Conservation (phyloP, 2,888 invertebrate species). For the Coecobrya sp. region DNA sequence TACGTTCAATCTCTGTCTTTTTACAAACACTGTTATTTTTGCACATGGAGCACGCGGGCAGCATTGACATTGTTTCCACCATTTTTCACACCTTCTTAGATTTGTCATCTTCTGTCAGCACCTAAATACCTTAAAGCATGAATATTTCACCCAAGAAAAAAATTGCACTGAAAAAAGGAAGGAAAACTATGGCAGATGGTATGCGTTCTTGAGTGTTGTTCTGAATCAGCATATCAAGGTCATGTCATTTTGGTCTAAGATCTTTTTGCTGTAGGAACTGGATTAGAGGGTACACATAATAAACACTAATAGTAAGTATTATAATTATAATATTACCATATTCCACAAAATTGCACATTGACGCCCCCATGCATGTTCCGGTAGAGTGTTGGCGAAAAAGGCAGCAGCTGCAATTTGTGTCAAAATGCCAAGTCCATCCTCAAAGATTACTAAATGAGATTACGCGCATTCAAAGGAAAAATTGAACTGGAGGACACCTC, state of each 20-base stretch:
- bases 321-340: background rate
- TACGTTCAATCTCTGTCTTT: background rate
- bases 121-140: background rate
- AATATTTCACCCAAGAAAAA: background rate
- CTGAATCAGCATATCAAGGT: slow-evolving; percentile 18
- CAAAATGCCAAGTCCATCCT: slow-evolving; percentile 63
- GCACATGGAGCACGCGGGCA: background rate
- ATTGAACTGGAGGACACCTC: background rate
- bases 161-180: background rate
- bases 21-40: background rate
- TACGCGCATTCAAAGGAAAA: background rate
- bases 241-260: background rate
- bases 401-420: slow-evolving; percentile 68
- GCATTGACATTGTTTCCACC: background rate
- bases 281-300: background rate
- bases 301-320: background rate
- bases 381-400: background rate
- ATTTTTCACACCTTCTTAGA: background rate
- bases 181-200: slow-evolving; percentile 18
- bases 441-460: slow-evolving; percentile 24
- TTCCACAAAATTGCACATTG: slow-evolving; percentile 9
- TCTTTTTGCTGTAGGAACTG: background rate
- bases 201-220: background rate
- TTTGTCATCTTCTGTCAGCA: slow-evolving; percentile 21
- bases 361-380: background rate